phyloP scores from a whole-genome alignment of 2,797 vertebrate species.

The Epinephelus awoara region DNA sequence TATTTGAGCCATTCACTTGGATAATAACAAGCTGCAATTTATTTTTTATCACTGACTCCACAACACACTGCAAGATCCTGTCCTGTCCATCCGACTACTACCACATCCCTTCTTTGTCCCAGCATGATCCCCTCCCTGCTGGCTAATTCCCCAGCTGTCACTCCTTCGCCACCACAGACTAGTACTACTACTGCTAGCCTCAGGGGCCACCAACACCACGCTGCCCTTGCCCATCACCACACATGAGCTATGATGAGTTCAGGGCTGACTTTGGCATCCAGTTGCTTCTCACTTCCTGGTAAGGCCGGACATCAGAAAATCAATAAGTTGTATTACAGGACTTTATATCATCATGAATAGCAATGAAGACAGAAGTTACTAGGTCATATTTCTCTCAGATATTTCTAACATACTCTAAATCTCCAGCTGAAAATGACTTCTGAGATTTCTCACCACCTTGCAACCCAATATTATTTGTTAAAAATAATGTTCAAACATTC shows the following conservation, averaged over 20 bases:
- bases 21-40: background rate
- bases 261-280: background rate
- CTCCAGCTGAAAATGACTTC: background rate
- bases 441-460: too few species aligned
- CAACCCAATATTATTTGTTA: too few species aligned
- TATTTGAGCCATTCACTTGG: background rate
- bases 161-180: conserved; percentile 41
- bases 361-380: background rate
- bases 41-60: conserved; percentile 19
- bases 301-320: background rate
- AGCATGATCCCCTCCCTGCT: conserved; percentile 42
- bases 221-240: conserved; percentile 7
- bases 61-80: background rate
- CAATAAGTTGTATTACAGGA: background rate
- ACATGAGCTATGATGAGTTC: conserved; percentile 1
- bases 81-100: conserved; percentile 11
- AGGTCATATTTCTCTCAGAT: background rate
- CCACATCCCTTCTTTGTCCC: conserved; percentile 29
- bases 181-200: conserved; percentile 23
- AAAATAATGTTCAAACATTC: background rate
- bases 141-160: conserved; percentile 70
- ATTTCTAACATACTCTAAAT: background rate
- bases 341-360: background rate
- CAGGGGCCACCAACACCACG: background rate
- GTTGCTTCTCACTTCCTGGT: conserved; percentile 2